Conservation (phyloP, 2,113 vertebrate genomes). For the Gulo gulo region DNA sequence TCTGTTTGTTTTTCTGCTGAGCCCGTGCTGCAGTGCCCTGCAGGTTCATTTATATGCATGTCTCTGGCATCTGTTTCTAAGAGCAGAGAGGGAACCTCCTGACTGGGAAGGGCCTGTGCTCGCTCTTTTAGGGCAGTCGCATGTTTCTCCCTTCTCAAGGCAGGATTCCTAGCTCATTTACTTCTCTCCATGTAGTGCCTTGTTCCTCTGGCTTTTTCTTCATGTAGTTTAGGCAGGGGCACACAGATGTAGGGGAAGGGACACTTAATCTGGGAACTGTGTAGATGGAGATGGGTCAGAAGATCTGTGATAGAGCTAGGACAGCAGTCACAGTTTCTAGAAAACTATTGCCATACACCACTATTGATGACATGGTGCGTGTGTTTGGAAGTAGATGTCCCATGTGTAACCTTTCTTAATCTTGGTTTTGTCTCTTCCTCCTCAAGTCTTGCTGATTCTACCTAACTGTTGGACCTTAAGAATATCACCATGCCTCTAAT, state of each 20-base stretch:
- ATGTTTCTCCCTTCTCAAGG: background rate
- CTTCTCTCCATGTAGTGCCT: background rate
- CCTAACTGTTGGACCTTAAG: background rate
- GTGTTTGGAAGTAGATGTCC: background rate
- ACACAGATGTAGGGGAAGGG: background rate
- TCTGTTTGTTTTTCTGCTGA: background rate
- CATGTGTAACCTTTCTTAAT: background rate
- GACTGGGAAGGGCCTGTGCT: background rate
- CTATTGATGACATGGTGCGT: background rate
- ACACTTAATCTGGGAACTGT: background rate
- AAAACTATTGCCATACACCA: background rate
- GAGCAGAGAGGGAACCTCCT: slow-evolving; percentile 47
- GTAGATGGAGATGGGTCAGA: background rate
- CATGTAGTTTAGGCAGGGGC: background rate
- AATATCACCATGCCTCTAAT: background rate
- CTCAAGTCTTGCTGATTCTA: background rate
- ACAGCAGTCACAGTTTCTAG: background rate
- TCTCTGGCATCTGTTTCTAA: slow-evolving; percentile 40
- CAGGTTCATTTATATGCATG: background rate
- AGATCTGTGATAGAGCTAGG: background rate
- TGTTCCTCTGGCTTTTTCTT: background rate
- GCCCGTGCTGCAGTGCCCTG: background rate
- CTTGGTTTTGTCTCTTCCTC: background rate
- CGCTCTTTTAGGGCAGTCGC: background rate
- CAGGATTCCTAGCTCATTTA: background rate